A percentile compares a stretch with the other conserved stretches of the same genome.
Conservation (phyloP, 2,888 invertebrate genomes). For the Polietes domitor region DNA sequence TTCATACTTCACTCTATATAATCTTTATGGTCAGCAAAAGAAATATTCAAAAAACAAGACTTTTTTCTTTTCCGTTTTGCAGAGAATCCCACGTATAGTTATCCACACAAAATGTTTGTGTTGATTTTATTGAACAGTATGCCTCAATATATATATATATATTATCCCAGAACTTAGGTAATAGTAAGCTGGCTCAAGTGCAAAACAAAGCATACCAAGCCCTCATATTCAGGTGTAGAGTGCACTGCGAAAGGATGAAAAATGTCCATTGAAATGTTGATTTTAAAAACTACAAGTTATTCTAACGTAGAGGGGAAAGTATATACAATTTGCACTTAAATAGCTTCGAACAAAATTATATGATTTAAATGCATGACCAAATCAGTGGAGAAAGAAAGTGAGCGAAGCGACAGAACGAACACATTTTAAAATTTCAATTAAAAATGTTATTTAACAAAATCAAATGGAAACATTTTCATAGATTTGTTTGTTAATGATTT, state of each 20-base stretch:
- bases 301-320: neutral
- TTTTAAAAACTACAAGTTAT: slow-evolving; percentile 17
- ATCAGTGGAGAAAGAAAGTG: neutral
- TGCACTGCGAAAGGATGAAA: neutral
- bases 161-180: no score
- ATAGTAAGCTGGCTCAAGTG: no score
- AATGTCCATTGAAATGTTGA: neutral
- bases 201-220: neutral
- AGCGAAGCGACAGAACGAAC: neutral
- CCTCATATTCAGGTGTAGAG: neutral
- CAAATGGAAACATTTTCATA: neutral
- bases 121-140: no score
- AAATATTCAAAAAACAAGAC: no score
- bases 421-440: slow-evolving; percentile 10
- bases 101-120: no score
- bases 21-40: no score
- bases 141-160: no score
- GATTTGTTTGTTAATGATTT: neutral
- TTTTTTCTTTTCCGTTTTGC: no score
- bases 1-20: no score
- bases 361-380: slow-evolving; percentile 10
- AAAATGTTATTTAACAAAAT: neutral
- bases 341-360: slow-evolving; percentile 16
- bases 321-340: slow-evolving; percentile 51
- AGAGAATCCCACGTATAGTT: no score